Evolutionary conservation across 2,113 vertebrate genomes (phyloP).

Genomic region (Megalops atlanticus): DNA sequence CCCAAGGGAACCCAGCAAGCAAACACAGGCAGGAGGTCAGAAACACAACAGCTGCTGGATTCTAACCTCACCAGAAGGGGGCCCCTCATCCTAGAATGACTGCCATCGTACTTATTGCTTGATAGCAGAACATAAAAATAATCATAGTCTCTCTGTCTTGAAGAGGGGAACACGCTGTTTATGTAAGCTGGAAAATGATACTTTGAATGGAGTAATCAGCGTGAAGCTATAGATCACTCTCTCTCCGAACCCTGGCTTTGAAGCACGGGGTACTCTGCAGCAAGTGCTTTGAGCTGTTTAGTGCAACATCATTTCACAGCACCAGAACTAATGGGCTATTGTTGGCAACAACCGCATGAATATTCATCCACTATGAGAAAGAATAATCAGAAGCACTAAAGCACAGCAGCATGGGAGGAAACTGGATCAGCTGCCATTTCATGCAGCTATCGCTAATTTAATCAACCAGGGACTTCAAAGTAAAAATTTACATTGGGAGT

Average conservation of each 20-base stretch:
- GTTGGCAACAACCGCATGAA: slow-evolving; percentile 46
- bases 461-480: slow-evolving; percentile 41
- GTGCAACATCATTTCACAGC: slow-evolving; percentile 39
- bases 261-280: slow-evolving; percentile 29
- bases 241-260: slow-evolving; percentile 29
- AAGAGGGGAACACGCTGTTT: slow-evolving; percentile 41
- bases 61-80: slow-evolving; percentile 11
- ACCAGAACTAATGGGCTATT: slow-evolving; percentile 48
- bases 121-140: slow-evolving; percentile 25
- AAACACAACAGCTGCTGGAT: neutral
- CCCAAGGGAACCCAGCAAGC: neutral
- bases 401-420: slow-evolving; percentile 21
- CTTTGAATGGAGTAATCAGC: slow-evolving; percentile 51
- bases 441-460: slow-evolving; percentile 36
- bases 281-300: slow-evolving; percentile 38
- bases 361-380: slow-evolving; percentile 44
- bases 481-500: slow-evolving; percentile 44
- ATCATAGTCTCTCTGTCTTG: slow-evolving; percentile 35
- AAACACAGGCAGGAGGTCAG: neutral
- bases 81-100: slow-evolving; percentile 13
- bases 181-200: slow-evolving; percentile 47
- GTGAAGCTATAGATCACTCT: slow-evolving; percentile 43
- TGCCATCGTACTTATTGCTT: slow-evolving; percentile 18
- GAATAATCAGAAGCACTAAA: slow-evolving; percentile 33
- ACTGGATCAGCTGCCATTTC: slow-evolving; percentile 39